Conservation (phyloP, 1,140 invertebrate species). For the Chlorops oryzae region DNA sequence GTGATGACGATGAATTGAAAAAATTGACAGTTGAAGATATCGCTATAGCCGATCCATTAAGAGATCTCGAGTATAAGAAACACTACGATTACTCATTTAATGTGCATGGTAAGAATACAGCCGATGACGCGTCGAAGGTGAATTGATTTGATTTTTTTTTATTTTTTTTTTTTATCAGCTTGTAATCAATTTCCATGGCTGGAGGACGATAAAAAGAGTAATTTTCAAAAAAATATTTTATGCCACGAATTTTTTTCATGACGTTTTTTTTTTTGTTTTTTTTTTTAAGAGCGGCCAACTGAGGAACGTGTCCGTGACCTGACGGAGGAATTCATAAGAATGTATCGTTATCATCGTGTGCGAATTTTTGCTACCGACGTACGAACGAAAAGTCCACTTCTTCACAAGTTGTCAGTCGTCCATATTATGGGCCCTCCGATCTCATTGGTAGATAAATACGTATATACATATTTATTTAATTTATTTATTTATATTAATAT, state of each 20-base stretch:
- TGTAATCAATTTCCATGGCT: conserved; percentile 46
- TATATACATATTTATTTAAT: neutral
- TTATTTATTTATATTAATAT: no score
- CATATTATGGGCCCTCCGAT: conserved; percentile 31
- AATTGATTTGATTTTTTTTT: neutral
- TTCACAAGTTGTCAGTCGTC: no score
- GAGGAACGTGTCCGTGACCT: conserved; percentile 34
- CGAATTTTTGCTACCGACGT: conserved; percentile 35
- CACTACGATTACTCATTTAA: conserved; percentile 32
- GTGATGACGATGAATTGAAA: conserved; percentile 28
- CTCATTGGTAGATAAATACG: conserved; percentile 23
- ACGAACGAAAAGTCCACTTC: conserved; percentile 29
- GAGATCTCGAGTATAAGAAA: conserved; percentile 31
- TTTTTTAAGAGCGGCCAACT: conserved; percentile 25
- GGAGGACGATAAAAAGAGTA: no score
- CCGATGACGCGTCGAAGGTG: neutral
- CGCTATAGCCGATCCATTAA: conserved; percentile 36
- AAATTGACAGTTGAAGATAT: conserved; percentile 30
- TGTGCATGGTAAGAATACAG: conserved; percentile 21
- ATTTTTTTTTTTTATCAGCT: conserved; percentile 26
- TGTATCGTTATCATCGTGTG: conserved; percentile 34
- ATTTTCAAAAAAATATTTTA: no score
- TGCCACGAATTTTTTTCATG: no score
- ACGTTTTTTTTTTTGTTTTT: neutral
- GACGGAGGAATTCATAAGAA: conserved; percentile 31